Conservation (phyloP, 2,113 vertebrate species). For the Gallinago undulata region DNA sequence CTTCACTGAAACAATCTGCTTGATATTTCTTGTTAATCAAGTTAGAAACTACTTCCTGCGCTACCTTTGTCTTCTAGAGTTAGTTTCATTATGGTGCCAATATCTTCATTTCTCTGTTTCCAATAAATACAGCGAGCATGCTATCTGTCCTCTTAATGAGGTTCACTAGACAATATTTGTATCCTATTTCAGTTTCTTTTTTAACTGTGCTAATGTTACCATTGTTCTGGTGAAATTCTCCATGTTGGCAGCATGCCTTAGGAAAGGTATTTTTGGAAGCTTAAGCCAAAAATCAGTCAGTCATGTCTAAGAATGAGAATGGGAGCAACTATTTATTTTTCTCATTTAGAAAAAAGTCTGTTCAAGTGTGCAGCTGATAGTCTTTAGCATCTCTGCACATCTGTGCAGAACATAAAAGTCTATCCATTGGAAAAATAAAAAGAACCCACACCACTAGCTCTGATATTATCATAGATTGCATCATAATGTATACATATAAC, state of each 20-base stretch:
- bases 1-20: not conserved
- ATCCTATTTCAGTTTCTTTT: not conserved
- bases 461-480: not conserved
- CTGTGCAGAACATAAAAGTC: slow-evolving; percentile 4
- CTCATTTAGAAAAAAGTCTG: not conserved
- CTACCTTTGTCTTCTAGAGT: not conserved
- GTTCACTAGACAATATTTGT: not conserved
- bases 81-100: not conserved
- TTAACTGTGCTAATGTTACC: not conserved
- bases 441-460: not conserved
- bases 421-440: not conserved
- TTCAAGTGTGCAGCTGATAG: not conserved
- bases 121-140: not conserved
- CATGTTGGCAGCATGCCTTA: not conserved
- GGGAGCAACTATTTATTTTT: not conserved
- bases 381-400: not conserved
- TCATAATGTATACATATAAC: not conserved
- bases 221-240: not conserved
- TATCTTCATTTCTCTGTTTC: not conserved
- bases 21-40: not conserved
- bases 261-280: not conserved
- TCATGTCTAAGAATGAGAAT: not conserved
- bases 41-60: not conserved
- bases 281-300: not conserved
- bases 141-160: not conserved